Base-by-base conservation (phyloP, 2,888 invertebrate genomes). In the Scaptomyza reducta region DNA sequence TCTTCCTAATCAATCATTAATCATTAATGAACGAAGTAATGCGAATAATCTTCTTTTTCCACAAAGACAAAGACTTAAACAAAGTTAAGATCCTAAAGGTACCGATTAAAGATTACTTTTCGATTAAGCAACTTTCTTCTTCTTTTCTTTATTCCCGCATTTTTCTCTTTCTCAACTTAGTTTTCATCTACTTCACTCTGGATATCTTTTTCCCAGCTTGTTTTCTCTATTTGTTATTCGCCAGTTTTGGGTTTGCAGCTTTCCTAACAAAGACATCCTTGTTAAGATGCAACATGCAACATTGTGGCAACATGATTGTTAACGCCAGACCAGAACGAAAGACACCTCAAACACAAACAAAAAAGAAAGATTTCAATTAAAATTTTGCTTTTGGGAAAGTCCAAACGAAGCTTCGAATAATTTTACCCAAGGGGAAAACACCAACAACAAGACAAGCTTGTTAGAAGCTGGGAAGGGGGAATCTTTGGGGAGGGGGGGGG, bases 181-280 rank as follows among this genome's bases (percentile, higher is more conserved):
- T 22, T 22, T 22, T 22, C 22, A 22, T 22, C 22, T 11, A 6
- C 11, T 6, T 11, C 7, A 3, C 6, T 6, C 4, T 0, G 1
- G 0, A 18, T 5, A n/a, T 25, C 27, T 11, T 10, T 2, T 22
- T 3, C 11, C 9, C 33, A 3, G 13, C 33, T 33, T 33, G 33
- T 33, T 3, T 27, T 7, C 7, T 7, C 27, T 6, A 31, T 16
- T 53, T 53, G 41, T 47, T 16, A 35, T 4, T 38, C n/a, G 38
- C 75, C 80, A 68, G 57, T 42, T 74, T 61, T 18, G 77, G 59
- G 53, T 14, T 6, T 42, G 14, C 13, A 27, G 57, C 42, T 42
- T 31, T n/a, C n/a, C 35, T 14, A 72, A 74, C 66, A 78, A 56
- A 74, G 78, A 78, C 70, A 78, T 78, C 75, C 70, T 78, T 69